These are phyloP conservation scores for Dascyllus trimaculatus DNA, from an alignment of 2,113 vertebrate genomes.

Conservation along the genomic window DNA sequence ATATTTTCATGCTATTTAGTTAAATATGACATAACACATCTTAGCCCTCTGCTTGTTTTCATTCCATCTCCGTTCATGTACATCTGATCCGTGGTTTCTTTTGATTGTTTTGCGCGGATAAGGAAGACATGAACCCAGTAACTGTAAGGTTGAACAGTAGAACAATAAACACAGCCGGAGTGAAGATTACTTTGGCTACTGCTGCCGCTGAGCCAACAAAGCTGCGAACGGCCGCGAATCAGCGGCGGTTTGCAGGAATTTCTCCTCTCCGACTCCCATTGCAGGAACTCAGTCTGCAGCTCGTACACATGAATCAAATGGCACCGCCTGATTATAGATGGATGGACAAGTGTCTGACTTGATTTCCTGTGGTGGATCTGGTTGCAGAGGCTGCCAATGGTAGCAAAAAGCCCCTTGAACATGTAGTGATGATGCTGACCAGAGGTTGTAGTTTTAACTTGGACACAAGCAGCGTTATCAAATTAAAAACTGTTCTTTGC, in stretches of 20 bases:
- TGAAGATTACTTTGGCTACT: conserved; percentile 50
- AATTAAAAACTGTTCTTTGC: neutral
- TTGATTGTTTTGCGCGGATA: conserved; percentile 37
- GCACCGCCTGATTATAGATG: conserved; percentile 49
- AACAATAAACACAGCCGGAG: conserved; percentile 62
- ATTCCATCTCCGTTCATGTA: conserved; percentile 14
- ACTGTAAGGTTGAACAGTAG: conserved; percentile 29
- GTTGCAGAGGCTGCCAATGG: conserved; percentile 27
- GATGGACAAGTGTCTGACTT: conserved; percentile 42
- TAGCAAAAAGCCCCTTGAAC: neutral
- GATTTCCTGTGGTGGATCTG: conserved; percentile 38
- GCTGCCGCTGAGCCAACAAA: conserved; percentile 53
- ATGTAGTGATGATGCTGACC: conserved; percentile 20
- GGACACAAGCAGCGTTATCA: conserved; percentile 18
- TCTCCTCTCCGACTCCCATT: conserved; percentile 26
- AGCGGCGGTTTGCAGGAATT: conserved; percentile 37
- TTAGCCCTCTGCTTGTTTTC: conserved; percentile 9
- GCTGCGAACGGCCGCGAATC: conserved; percentile 17
- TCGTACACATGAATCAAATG: conserved; percentile 33
- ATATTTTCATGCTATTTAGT: conserved; percentile 19
- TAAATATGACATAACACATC: conserved; percentile 22
- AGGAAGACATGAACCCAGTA: conserved; percentile 31
- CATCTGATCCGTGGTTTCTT: conserved; percentile 40
- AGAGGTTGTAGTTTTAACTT: conserved; percentile 45
- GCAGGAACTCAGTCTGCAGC: conserved; percentile 23